These are phyloP conservation scores for Plagiodera versicolora DNA, from an alignment of 2,888 invertebrate genomes.

Conservation along the genomic window DNA sequence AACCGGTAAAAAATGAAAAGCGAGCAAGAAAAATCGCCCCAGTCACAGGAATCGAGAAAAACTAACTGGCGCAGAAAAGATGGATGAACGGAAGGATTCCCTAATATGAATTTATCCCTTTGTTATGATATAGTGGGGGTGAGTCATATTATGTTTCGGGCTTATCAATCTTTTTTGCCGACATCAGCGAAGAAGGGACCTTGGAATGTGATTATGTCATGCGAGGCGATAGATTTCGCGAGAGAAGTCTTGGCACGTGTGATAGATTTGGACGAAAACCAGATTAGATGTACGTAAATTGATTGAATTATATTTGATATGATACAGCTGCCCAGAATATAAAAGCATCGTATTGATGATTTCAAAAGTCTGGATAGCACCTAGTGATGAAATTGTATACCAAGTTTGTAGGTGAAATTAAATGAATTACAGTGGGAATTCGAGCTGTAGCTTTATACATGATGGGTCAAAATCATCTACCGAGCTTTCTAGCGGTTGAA, in stretches of 20 bases:
- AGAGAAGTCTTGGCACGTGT: conserved; percentile 11
- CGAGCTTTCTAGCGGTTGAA: too few species aligned
- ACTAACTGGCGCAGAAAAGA: conserved; percentile 28
- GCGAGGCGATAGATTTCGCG: conserved; percentile 22
- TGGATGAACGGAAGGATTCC: conserved; percentile 22
- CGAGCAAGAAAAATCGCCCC: conserved; percentile 22
- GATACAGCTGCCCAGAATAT: too few species aligned
- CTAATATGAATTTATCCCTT: conserved; percentile 26
- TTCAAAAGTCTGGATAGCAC: too few species aligned
- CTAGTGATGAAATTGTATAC: too few species aligned
- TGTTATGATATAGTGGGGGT: conserved; percentile 22
- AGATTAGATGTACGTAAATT: too few species aligned
- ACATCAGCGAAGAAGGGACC: conserved; percentile 24
- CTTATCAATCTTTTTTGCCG: conserved; percentile 25
- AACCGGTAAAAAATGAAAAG: conserved; percentile 31
- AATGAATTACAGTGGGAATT: too few species aligned
- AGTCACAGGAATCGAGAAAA: conserved; percentile 23
- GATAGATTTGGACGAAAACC: not conserved
- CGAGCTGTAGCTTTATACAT: too few species aligned
- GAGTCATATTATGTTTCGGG: conserved; percentile 23
- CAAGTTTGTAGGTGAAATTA: too few species aligned
- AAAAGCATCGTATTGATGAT: too few species aligned
- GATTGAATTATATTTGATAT: too few species aligned
- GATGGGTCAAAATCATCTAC: too few species aligned
- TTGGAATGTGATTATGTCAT: conserved; percentile 26